phyloP scores from a whole-genome alignment of 2,797 vertebrate genomes.

The Ispidina picta region DNA sequence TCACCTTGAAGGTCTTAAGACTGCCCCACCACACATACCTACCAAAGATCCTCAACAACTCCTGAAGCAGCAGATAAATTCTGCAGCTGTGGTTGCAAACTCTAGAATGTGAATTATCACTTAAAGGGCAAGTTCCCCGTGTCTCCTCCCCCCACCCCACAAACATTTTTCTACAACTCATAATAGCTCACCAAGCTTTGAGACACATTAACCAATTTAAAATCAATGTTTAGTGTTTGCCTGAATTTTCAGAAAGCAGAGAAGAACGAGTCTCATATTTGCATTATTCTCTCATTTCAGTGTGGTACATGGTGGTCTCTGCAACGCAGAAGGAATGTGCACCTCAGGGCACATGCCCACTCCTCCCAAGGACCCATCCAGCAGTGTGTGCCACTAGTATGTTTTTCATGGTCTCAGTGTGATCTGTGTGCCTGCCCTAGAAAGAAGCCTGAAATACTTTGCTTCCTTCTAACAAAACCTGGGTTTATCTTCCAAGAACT shows the following conservation, averaged over 20 bases:
- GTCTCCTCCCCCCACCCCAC: not conserved
- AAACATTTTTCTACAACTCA: not conserved
- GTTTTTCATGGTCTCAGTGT: not conserved
- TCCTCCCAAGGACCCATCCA: not conserved
- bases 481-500: slow-evolving; percentile 26
- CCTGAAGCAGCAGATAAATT: not conserved
- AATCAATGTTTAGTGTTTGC: not conserved
- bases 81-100: not conserved
- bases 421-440: not conserved
- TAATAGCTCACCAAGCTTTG: not conserved
- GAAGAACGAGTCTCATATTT: not conserved
- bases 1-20: not conserved
- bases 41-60: not conserved
- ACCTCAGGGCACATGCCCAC: not conserved
- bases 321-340: not conserved
- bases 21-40: not conserved
- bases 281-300: not conserved
- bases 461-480: slow-evolving; percentile 24
- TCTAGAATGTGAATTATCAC: not conserved
- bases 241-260: not conserved
- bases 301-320: not conserved
- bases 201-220: not conserved
- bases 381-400: not conserved
- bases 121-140: not conserved
- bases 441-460: not conserved